Evolutionary conservation across 1,140 invertebrate genomes (phyloP), one percentile per base, ranked within the genome.

Genomic region (Cotesia glomerata): DNA sequence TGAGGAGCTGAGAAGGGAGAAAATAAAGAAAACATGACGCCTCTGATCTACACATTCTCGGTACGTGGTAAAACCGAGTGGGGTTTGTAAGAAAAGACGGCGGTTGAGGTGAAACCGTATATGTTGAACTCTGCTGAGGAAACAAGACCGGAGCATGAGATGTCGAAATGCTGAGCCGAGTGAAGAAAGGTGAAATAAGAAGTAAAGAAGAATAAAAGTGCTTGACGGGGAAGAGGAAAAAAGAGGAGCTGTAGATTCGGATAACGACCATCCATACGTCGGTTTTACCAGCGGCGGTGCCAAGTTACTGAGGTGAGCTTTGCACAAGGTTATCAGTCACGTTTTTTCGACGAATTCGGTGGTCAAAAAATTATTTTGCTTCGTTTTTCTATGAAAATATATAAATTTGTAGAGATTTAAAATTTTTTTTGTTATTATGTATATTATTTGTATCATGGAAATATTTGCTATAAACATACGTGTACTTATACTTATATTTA

Each of bases 191-290:
- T 14, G 71, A 52, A 36, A 54, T 18, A 34, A 26, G 56, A 70
- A 61, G 64, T 9, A 45, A 9, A 45, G 39, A 45, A 45, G 58
- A n/a, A 54, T 14, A 5, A 58, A 18, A 54, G 52, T 54, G 52
- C 16, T 13, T 14, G 56, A 58, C 26, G 26, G 56, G 4, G 5
- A 11, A 18, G 52, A 58, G 56, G 11, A 58, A 18, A 58, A 58
- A 45, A 45, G 39, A 51, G 54, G 36, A 75, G 56, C 64, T 65
- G 65, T 69, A 69, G 72, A 74, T 68, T 69, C 61, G 45, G 52
- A 59, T 69, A 74, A 74, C 72, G 72, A 73, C 67, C 58, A 69
- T 65, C 72, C 58, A 74, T 74, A 74, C 51, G 56, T 74, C 72
- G 65, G 5, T 16, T n/a, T 65, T 39, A 65, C 32, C 14, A 67